These are phyloP conservation scores for Sebastolobus altivelis DNA, from an alignment of 2,797 vertebrate species.

Conservation along the genomic window DNA sequence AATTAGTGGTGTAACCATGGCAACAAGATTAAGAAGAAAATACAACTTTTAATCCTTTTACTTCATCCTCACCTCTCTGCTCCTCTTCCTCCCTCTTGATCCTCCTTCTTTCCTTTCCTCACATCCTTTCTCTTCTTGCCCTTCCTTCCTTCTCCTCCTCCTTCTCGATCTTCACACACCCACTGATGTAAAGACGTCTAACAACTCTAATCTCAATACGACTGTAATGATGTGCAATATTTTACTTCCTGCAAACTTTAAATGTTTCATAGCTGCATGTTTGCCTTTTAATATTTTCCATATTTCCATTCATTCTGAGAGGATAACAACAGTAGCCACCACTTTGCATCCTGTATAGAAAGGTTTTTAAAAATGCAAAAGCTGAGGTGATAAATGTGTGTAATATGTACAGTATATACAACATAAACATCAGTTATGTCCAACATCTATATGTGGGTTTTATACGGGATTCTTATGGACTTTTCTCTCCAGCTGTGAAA, in stretches of 20 bases:
- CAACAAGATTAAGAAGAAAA: too few species aligned
- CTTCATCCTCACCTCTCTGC: too few species aligned
- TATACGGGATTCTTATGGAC: background rate
- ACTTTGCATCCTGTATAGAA: background rate
- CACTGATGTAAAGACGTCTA: too few species aligned
- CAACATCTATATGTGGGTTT: too few species aligned
- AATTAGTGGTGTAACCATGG: too few species aligned
- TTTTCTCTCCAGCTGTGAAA: conserved; percentile 8
- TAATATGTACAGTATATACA: background rate
- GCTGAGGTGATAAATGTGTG: background rate
- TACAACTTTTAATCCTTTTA: too few species aligned
- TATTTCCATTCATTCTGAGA: background rate
- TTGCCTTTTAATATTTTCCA: background rate
- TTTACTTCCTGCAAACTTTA: too few species aligned
- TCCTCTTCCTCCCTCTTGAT: background rate
- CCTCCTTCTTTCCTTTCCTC: background rate
- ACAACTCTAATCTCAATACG: too few species aligned
- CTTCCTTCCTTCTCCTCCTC: background rate
- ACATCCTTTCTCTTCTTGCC: background rate
- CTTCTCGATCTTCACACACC: background rate
- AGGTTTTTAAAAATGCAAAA: background rate
- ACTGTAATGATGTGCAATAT: too few species aligned
- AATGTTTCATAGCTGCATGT: too few species aligned
- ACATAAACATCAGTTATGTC: background rate
- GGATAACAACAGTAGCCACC: background rate